Base-by-base conservation (phyloP, 2,113 vertebrate genomes). In the Leucopsar rothschildi region DNA sequence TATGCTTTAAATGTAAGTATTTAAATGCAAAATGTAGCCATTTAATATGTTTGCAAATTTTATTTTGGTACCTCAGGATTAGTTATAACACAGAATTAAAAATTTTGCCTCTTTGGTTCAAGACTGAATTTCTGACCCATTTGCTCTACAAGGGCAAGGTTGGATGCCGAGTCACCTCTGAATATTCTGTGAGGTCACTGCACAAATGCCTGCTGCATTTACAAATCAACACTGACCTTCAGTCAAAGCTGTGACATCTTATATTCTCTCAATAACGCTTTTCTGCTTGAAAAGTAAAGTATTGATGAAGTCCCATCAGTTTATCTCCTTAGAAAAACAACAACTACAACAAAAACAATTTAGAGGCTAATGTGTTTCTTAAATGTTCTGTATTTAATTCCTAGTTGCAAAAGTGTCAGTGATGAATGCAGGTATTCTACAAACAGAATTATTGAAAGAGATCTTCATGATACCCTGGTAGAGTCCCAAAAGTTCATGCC, bases 71-170 rank as follows among this genome's bases (percentile, higher is more conserved):
- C 68, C 86, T 83, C 31, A 83, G 9, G 8, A 78, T 60, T 60
- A 64, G 10, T n/a, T 90, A n/a, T 16, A 60, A 66, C 13, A 71
- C 16, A 55, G 31, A 91, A 10, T 47, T 77, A 64, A 64, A 87
- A 86, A 39, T 53, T 95, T 81, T 78, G 77, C 28, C 37, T 94
- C 85, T 90, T 91, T 90, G 85, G 84, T 89, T 91, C 44, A 86
- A 84, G 56, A 73, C 45, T 78, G 64, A 92, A 57, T 61, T 92
- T 88, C 40, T 4, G 1, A 60, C 4, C 15, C 80, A 25, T 29
- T 22, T 76, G 24, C 39, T 65, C 17, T 52, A 19, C 39, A 45
- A 82, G 24, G 42, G 13, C 27, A 79, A 52, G 28, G 28, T 15
- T 65, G 42, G 31, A 39, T 7, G 12, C 49, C 69, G 45, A 82